Percentiles rank a stretch among this genome's conserved stretches.
phyloP scores from a whole-genome alignment of 2,113 vertebrate species.

The Mus spicilegus region DNA sequence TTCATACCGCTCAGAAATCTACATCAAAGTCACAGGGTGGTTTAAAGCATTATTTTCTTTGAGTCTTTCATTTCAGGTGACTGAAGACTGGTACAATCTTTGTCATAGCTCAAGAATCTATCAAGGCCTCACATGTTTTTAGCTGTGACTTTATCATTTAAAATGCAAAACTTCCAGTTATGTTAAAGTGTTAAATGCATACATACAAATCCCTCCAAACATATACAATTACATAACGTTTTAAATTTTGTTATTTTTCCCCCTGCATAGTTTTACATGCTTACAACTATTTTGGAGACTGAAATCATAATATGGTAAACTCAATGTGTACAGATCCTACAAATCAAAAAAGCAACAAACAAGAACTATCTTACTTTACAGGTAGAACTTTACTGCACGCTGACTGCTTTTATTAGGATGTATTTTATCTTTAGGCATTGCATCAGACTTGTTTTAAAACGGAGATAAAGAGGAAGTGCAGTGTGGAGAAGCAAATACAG shows the following conservation, averaged over 20 bases:
- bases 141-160: not conserved
- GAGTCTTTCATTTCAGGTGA: not conserved
- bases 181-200: not conserved
- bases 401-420: not conserved
- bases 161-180: not conserved
- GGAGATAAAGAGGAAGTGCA: not conserved
- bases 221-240: not conserved
- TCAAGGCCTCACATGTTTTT: not conserved
- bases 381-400: not conserved
- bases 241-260: not conserved
- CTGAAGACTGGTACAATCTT: not conserved
- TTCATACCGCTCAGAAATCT: not conserved
- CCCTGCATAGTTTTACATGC: not conserved
- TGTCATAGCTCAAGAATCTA: not conserved
- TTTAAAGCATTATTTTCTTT: not conserved
- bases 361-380: not conserved
- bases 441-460: not conserved
- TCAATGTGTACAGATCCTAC: not conserved
- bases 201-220: too few species aligned
- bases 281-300: not conserved
- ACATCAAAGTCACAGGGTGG: not conserved
- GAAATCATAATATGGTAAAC: not conserved
- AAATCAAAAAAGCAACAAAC: not conserved
- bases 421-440: not conserved
- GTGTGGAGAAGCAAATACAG: not conserved